Evolutionary conservation across 30 jellyfish, hydroid and myxozoan genomes (phyloP), one percentile per base, ranked within the genome.

Genomic region (Mastigias papua): DNA sequence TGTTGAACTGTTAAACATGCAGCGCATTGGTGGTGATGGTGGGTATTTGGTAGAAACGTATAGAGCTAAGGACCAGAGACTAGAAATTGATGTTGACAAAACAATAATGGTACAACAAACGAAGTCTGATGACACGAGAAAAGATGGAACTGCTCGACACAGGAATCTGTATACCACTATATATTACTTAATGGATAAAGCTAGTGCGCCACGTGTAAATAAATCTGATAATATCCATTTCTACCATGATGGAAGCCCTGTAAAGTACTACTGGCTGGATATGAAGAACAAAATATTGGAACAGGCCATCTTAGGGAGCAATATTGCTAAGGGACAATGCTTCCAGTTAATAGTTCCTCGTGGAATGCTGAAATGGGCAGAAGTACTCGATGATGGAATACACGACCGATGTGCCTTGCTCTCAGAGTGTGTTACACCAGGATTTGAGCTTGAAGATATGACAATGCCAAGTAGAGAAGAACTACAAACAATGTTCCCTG

Each of bases 231-330:
- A 21, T 33, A 57, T 81, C 13, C 84, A 46, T 68, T 81, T 81
- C 34, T 81, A 21, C 50, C 91, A 81, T 60, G 83, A 81, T 66
- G 91, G 91, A 27, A 17, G 84, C 66, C 77, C 91, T 48, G 84
- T 81, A 15, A 48, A 81, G 48, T 81, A 81, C 10, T 81, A 29
- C 84, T 81, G 91, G 91, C 33, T 81, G 48, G 83, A 81, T 6
- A 35, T 37, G 84, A 69, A 50, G 48, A 35, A 54, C 66, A 69
- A 66, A 17, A 72, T 21, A 51, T 58, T 81, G 29, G 33, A 69
- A 29, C 61, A 68, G 35, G 91, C 91, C 64, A 30, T 51, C 0
- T 51, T 81, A 5, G 91, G 91, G 20, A 16, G 26, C 16, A 60
- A 81, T 22, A 54, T 65, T 25, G 74, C 37, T 6, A 28, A 81